A percentile compares a stretch with the other conserved stretches of the same genome.
Evolutionary conservation across 2,797 vertebrate genomes (phyloP).

Genomic region (Melanotaenia boesemani): DNA sequence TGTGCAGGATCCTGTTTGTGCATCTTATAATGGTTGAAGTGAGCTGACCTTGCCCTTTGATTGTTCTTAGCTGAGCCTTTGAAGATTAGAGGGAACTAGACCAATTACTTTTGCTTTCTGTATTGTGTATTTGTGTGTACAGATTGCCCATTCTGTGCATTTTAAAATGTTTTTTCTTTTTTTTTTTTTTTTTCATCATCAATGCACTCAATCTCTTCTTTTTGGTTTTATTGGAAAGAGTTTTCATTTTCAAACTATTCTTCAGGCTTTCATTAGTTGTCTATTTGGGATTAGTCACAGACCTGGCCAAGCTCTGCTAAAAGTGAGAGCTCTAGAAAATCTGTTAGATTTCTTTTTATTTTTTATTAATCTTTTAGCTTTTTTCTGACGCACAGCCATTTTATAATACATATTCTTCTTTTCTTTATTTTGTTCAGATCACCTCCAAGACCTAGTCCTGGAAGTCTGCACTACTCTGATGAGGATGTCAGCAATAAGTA

Average conservation of each 20-base stretch:
- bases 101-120: conserved; percentile 39
- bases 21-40: conserved; percentile 31
- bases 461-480: conserved; percentile 97
- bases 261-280: conserved; percentile 29
- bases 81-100: conserved; percentile 46
- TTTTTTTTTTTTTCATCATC: conserved; percentile 38
- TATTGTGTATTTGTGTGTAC: conserved; percentile 18
- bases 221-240: conserved; percentile 14
- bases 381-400: conserved; percentile 11
- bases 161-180: conserved; percentile 23
- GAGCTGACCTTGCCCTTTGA: conserved; percentile 21
- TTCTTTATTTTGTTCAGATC: conserved; percentile 80
- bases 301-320: conserved; percentile 6
- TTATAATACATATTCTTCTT: conserved; percentile 12
- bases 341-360: background rate
- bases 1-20: conserved; percentile 26
- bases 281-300: conserved; percentile 28
- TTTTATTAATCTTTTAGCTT: conserved; percentile 24
- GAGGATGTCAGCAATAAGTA: conserved; percentile 96
- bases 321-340: conserved; percentile 17
- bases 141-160: conserved; percentile 23
- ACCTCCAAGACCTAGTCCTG: conserved; percentile 94
- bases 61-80: conserved; percentile 30
- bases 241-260: conserved; percentile 22
- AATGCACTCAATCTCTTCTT: conserved; percentile 28